phyloP scores from a whole-genome alignment of 2,797 vertebrate species.

The Pseudochirops corinnae region DNA sequence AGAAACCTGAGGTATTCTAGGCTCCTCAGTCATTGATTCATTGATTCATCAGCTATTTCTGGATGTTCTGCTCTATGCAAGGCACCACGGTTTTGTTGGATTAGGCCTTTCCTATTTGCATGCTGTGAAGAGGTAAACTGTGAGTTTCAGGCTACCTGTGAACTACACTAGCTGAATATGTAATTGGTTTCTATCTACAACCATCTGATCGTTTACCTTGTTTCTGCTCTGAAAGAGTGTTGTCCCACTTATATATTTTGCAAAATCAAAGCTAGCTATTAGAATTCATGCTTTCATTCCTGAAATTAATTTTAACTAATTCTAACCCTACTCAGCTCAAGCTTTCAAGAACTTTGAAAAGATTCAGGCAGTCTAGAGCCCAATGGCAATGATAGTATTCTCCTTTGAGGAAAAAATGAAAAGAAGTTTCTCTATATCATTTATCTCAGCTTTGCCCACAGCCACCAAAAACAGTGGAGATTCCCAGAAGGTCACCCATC shows the following conservation, averaged over 20 bases:
- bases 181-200: neutral
- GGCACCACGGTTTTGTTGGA: neutral
- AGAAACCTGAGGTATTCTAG: neutral
- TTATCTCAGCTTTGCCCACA: neutral
- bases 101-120: neutral
- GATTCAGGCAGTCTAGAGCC: neutral
- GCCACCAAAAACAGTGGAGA: neutral
- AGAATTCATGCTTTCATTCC: neutral
- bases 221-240: neutral
- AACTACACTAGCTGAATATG: neutral
- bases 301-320: neutral
- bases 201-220: neutral
- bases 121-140: neutral
- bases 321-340: neutral
- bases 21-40: neutral
- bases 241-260: neutral
- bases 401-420: conserved; percentile 55
- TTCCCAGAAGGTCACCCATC: neutral
- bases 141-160: neutral
- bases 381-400: conserved; percentile 6
- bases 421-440: conserved; percentile 31
- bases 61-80: neutral
- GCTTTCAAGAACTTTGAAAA: neutral
- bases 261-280: neutral
- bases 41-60: neutral